Conservation (phyloP, 2,797 vertebrate species). For the Apogon hyalosoma region DNA sequence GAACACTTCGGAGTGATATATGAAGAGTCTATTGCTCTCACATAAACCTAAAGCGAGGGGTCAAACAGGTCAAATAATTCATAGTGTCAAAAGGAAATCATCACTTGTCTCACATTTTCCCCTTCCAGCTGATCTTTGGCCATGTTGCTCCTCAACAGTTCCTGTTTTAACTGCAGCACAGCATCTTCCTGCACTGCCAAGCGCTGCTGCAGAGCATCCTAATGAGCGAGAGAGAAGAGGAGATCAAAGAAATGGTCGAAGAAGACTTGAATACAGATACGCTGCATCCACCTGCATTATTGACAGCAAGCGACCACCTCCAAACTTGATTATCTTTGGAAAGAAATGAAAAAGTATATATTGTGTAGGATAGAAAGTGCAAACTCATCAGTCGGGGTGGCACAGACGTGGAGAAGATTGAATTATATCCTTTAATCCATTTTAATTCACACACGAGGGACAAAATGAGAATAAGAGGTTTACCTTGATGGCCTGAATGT, state of each 20-base stretch:
- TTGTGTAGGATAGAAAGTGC: slow-evolving; percentile 4
- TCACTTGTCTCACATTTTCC: slow-evolving; percentile 90
- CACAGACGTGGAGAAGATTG: slow-evolving; percentile 8
- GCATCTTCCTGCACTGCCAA: slow-evolving; percentile 92
- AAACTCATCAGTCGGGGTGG: slow-evolving; percentile 6
- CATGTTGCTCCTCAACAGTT: slow-evolving; percentile 94
- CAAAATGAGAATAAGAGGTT: slow-evolving; percentile 60
- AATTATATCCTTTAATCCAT: slow-evolving; percentile 49
- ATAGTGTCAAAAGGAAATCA: slow-evolving; percentile 51
- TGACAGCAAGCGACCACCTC: slow-evolving; percentile 4
- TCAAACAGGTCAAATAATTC: slow-evolving; percentile 47
- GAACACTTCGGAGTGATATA: slow-evolving; percentile 25
- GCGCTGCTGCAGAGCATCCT: slow-evolving; percentile 98
- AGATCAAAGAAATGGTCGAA: slow-evolving; percentile 60
- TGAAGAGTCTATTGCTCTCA: slow-evolving; percentile 8
- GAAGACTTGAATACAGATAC: slow-evolving; percentile 52
- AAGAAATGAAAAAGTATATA: slow-evolving; percentile 12
- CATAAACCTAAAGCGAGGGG: slow-evolving; percentile 16
- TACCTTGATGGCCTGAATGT: slow-evolving; percentile 98
- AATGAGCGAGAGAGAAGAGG: slow-evolving; percentile 62
- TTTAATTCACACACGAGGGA: slow-evolving; percentile 34
- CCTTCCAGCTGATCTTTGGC: slow-evolving; percentile 94
- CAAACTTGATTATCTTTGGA: not conserved
- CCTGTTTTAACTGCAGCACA: slow-evolving; percentile 97
- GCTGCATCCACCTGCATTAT: slow-evolving; percentile 31